A percentile compares a stretch with the other conserved stretches of the same genome.
Conservation (phyloP, 2,797 vertebrate genomes). For the Todus mexicanus region DNA sequence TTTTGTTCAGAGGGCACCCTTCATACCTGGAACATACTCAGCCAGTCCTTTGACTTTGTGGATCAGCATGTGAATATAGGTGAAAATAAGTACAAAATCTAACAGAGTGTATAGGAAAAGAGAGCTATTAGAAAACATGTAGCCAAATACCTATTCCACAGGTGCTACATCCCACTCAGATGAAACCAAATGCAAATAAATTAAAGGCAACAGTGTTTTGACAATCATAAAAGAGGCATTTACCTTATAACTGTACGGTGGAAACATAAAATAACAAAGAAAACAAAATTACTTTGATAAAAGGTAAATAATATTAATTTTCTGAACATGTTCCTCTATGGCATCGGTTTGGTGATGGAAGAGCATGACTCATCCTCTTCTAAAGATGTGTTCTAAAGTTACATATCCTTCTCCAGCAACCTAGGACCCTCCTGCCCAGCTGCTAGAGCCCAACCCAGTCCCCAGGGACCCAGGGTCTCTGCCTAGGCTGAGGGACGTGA, state of each 20-base stretch:
- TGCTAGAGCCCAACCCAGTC: not conserved
- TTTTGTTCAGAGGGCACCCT: not conserved
- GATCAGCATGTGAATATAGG: not conserved
- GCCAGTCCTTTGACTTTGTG: not conserved
- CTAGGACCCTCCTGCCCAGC: not conserved
- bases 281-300: not conserved
- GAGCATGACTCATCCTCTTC: rapidly evolving
- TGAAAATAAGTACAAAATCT: not conserved
- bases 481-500: rapidly evolving
- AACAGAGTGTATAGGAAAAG: not conserved
- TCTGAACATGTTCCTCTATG: not conserved
- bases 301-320: not conserved
- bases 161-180: not conserved
- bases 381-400: not conserved
- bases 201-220: not conserved
- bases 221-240: not conserved
- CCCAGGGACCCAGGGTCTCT: not conserved
- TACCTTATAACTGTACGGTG: not conserved
- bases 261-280: not conserved
- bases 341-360: not conserved
- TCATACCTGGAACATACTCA: not conserved
- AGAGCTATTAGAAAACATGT: not conserved
- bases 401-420: not conserved
- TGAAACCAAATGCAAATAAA: not conserved
- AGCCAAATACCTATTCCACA: not conserved